A percentile compares a stretch with the other conserved stretches of the same genome.
These are phyloP conservation scores for Diaperis boleti DNA, from an alignment of 2,888 invertebrate genomes.

Conservation along the genomic window DNA sequence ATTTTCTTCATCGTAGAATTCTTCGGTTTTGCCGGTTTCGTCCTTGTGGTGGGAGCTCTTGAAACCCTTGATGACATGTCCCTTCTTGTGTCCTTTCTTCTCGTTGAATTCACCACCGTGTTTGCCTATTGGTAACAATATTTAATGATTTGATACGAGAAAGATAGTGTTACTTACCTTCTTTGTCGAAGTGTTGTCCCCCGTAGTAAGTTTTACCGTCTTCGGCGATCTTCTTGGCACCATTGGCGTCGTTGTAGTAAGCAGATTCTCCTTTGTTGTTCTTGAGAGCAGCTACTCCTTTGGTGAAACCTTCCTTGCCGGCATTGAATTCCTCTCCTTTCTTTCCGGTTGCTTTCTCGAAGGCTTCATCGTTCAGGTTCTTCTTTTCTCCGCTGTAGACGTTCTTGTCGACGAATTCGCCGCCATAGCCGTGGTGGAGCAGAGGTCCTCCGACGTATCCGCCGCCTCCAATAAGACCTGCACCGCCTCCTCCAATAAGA, in stretches of 20 bases:
- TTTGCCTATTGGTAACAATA: conserved; percentile 59
- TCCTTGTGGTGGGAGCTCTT: conserved; percentile 76
- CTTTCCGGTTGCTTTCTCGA: conserved; percentile 70
- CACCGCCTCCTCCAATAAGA: conserved; percentile 43
- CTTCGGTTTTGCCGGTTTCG: conserved; percentile 75
- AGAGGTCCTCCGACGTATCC: conserved; percentile 51
- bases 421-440: conserved; percentile 52
- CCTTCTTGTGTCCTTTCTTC: conserved; percentile 74
- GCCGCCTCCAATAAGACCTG: conserved; percentile 42
- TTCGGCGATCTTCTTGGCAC: conserved; percentile 71
- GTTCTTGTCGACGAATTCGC: conserved; percentile 69
- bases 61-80: conserved; percentile 76
- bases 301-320: conserved; percentile 71
- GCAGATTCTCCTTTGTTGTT: conserved; percentile 67
- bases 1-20: conserved; percentile 75
- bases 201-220: conserved; percentile 73
- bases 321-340: conserved; percentile 70
- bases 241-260: conserved; percentile 71
- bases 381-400: conserved; percentile 72
- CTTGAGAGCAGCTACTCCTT: conserved; percentile 67
- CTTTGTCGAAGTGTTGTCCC: conserved; percentile 70
- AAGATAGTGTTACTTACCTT: conserved; percentile 64
- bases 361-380: conserved; percentile 70
- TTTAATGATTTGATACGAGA: not conserved
- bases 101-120: conserved; percentile 71